Percentiles rank a stretch among this genome's conserved stretches.
phyloP scores from a whole-genome alignment of 2,797 vertebrate species.

The Sebastes matsubarae region DNA sequence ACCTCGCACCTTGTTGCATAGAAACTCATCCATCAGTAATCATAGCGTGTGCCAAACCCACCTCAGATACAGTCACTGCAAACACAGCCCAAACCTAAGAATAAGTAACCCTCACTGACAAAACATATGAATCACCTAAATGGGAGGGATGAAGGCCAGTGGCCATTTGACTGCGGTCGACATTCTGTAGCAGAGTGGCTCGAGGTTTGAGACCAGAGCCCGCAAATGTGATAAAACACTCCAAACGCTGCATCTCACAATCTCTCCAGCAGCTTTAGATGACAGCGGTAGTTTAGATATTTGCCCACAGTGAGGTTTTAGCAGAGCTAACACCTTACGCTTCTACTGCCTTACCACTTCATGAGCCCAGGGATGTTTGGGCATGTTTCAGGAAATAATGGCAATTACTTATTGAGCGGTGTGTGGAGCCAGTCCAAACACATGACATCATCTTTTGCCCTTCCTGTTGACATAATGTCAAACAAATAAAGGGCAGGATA shows the following conservation, averaged over 20 bases:
- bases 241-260: conserved; percentile 8
- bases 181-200: conserved; percentile 25
- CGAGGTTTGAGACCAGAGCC: conserved; percentile 27
- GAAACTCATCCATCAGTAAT: conserved; percentile 42
- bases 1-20: conserved; percentile 40
- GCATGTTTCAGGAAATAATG: conserved; percentile 61
- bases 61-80: conserved; percentile 36
- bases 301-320: neutral
- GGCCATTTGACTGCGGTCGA: conserved; percentile 29
- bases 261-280: conserved; percentile 1
- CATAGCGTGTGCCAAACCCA: conserved; percentile 28
- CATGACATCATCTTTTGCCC: conserved; percentile 67
- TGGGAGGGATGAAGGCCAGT: conserved; percentile 8
- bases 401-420: conserved; percentile 41
- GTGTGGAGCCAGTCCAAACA: conserved; percentile 43
- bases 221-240: conserved; percentile 39
- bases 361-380: conserved; percentile 41
- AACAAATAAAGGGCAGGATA: conserved; percentile 46
- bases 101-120: conserved; percentile 48
- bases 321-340: neutral
- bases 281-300: neutral
- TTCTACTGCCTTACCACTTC: neutral
- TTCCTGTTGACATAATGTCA: conserved; percentile 66
- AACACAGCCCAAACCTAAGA: conserved; percentile 49
- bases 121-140: conserved; percentile 54